Base-by-base conservation (phyloP, 2,888 invertebrate species). In the Polyommatus icarus region DNA sequence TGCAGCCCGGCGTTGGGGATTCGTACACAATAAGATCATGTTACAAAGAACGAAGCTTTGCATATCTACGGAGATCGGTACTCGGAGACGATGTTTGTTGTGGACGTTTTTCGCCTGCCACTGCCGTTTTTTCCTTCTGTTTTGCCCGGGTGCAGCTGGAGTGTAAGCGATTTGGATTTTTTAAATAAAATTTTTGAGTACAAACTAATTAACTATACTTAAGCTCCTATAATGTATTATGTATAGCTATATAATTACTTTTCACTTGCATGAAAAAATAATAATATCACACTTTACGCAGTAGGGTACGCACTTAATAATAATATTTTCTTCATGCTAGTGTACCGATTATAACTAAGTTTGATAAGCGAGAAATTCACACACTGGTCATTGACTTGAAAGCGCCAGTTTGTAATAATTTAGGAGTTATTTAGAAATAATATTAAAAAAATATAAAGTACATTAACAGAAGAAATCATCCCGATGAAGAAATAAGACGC, bases 1-100 rank as follows among this genome's bases (percentile, higher is more conserved):
- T 92, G 90, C 92, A 88, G 86, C 84, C 80, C 83, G 84, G 87
- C 86, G 84, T 82, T 75, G 83, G 83, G 84, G 88, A 88, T 90
- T 84, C 82, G 87, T 87, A 88, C 90, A 92, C 93, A 93, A 94
- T 93, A 90, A 90, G 91, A 94, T 94, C 92, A 89, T 90, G 90
- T 91, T 90, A 89, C 93, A 92, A 92, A 91, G 90, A 87, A 87
- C 86, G 84, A 82, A 84, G 89, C 87, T 92, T 91, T 92, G 91
- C 91, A 92, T 93, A 90, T 92, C 92, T 90, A 86, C 85, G 83
- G 85, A 86, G 87, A 88, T 89, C 88, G 87, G 82, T 72, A 73
- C 72, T 78, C 40, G 61, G 29, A 50, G 72, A 71, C 73, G 73
- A 12, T 72, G 77, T 79, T 79, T 79, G 78, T 78, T 79, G 78